phyloP scores from a whole-genome alignment of 2,797 vertebrate species.

The Acanthiza pusilla region DNA sequence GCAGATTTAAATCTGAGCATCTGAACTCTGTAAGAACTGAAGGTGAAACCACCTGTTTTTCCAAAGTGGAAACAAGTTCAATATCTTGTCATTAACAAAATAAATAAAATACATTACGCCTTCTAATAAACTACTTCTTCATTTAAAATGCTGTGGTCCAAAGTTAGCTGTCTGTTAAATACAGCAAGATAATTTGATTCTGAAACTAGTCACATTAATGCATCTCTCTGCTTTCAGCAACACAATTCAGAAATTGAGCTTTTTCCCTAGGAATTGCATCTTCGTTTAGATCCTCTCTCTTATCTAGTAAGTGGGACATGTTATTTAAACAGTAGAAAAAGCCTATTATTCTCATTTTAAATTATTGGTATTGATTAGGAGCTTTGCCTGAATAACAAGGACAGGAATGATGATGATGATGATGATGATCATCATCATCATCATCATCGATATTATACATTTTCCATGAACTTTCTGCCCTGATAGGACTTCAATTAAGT shows the following conservation, averaged over 20 bases:
- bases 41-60: neutral
- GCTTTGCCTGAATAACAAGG: neutral
- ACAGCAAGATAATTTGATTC: neutral
- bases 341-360: neutral
- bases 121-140: neutral
- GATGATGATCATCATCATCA: neutral
- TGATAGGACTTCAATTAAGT: neutral
- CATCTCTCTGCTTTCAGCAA: neutral
- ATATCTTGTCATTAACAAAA: neutral
- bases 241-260: neutral
- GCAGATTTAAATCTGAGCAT: neutral
- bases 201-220: neutral
- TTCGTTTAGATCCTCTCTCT: neutral
- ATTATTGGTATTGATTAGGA: neutral
- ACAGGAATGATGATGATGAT: neutral
- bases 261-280: neutral
- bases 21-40: neutral
- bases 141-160: neutral
- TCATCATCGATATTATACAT: neutral
- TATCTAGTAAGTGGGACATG: neutral
- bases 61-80: neutral
- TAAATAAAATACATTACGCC: neutral
- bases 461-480: neutral
- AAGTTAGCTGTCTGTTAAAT: neutral
- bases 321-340: neutral